Evolutionary conservation across 2,797 vertebrate genomes (phyloP).

Genomic region (Tragopan temminckii): DNA sequence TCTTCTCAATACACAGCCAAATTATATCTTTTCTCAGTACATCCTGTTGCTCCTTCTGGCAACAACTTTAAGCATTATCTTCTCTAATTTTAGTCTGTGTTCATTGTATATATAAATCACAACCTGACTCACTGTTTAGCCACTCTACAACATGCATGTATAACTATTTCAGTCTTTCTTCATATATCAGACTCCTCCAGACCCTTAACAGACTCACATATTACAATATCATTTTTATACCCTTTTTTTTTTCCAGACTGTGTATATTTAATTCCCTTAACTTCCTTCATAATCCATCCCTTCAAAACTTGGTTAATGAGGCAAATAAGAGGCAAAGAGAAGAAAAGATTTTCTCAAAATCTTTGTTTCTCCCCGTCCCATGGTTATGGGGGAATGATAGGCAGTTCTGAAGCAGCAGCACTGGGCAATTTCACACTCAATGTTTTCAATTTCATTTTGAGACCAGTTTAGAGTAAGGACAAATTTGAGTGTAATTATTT

Average conservation of each 20-base stretch:
- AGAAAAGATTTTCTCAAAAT: slow-evolving; percentile 47
- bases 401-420: slow-evolving; percentile 11
- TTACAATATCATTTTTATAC: not conserved
- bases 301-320: slow-evolving; percentile 50
- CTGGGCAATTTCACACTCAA: slow-evolving; percentile 53
- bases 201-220: not conserved
- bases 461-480: slow-evolving; percentile 58
- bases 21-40: not conserved
- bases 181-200: not conserved
- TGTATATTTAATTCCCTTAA: slow-evolving; percentile 19
- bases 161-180: not conserved
- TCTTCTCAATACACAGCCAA: not conserved
- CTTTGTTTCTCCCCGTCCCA: slow-evolving; percentile 29
- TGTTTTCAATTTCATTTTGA: slow-evolving; percentile 71
- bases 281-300: slow-evolving; percentile 31
- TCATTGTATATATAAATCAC: not conserved
- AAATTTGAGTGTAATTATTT: slow-evolving; percentile 75
- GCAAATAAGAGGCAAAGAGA: slow-evolving; percentile 49
- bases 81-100: not conserved
- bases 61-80: not conserved
- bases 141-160: not conserved
- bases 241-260: not conserved
- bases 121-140: not conserved
- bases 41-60: not conserved
- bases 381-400: slow-evolving; percentile 31